Evolutionary conservation across 2,797 vertebrate species (phyloP), one percentile per base, ranked within the genome.

Genomic region (Propithecus deckenii): DNA sequence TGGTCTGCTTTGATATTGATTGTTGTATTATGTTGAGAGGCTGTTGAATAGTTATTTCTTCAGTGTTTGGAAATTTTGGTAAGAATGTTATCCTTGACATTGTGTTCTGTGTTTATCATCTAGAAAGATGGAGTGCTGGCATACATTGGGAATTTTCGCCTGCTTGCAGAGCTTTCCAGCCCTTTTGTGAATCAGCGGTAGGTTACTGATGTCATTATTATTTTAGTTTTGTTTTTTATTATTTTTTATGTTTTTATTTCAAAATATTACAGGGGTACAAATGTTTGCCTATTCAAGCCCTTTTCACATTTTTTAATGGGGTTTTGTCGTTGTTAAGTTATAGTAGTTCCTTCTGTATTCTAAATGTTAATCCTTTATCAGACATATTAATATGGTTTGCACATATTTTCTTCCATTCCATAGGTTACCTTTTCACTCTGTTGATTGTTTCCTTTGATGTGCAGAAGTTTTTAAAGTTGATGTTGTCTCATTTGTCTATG

Each of bases 171-270:
- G 98, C 99, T 99, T 98, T 99, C 99, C 97, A 99, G 99, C 96
- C 99, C 99, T 46, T 99, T 99, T 98, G 99, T 99, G 98, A 99
- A 99, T 98, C 99, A 99, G 98, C 99, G 99, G 99, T 99, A 99
- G 95, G 99, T 99, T 97, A 9, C n/a, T 71, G 32, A 15, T 67
- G 11, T 61, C 75, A 50, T 89, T 96, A 84, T 65, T 18, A 50
- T 93, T 76, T 50, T n/a, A 63, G 43, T 43, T 43, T 43, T 43
- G 41, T 43, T 63, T 65, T 65, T 9, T 32, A 65, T 32, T 30
- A 61, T 32, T 32, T 17, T 65, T 65, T 65, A 9, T 8, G n/a
- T n/a, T 65, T 65, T 65, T 18, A 65, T n/a, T 17, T 65, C 15
- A 65, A 32, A 18, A n/a, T n/a, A n/a, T 65, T 65, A n/a, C 32